Evolutionary conservation across 2,888 invertebrate genomes (phyloP).

Genomic region (Rhogogaster chlorosoma): DNA sequence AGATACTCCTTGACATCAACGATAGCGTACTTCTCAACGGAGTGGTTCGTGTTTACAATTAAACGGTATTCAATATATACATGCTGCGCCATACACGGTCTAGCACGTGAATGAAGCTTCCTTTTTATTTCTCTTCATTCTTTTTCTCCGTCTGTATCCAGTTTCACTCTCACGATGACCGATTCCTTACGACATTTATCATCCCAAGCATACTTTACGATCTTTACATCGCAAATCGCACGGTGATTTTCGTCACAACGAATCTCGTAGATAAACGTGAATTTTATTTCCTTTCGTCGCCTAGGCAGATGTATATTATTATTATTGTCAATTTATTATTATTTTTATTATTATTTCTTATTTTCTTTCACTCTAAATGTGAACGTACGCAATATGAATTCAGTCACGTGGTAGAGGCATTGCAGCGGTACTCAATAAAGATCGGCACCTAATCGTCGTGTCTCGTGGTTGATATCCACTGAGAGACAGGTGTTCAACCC

Average conservation of each 20-base stretch:
- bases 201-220: not conserved
- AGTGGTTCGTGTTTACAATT: not conserved
- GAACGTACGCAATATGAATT: not conserved
- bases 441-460: not conserved
- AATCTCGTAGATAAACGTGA: not conserved
- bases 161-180: not conserved
- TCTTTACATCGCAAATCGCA: not conserved
- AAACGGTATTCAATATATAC: not conserved
- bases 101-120: not conserved
- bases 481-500: slow-evolving; percentile 77
- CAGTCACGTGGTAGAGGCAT: slow-evolving; percentile 23
- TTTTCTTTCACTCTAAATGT: not conserved
- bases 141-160: not conserved
- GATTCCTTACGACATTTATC: not conserved
- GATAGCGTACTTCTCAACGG: not conserved
- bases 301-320: too few species aligned
- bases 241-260: not conserved
- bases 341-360: not conserved
- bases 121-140: not conserved
- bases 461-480: slow-evolving; percentile 68
- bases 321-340: not conserved
- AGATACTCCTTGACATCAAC: not conserved
- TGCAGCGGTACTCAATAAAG: slow-evolving; percentile 57
- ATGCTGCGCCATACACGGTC: not conserved
- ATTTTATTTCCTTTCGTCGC: not conserved